phyloP scores from a whole-genome alignment of 2,113 vertebrate species.

The Sapayoa aenigma region DNA sequence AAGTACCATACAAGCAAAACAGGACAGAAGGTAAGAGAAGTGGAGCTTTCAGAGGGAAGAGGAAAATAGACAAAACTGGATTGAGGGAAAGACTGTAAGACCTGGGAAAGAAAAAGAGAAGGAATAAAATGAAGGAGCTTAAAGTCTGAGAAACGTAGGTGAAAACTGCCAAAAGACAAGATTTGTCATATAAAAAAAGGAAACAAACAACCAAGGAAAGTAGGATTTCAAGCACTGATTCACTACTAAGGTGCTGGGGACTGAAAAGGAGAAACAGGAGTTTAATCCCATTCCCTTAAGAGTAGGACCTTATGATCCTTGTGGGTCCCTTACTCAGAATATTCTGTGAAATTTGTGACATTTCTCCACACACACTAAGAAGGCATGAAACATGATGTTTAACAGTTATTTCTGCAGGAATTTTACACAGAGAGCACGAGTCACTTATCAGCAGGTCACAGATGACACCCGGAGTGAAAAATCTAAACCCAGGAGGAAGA shows the following conservation, averaged over 20 bases:
- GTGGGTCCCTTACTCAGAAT: background rate
- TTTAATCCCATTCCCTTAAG: background rate
- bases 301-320: rapidly evolving
- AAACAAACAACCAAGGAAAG: background rate
- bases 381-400: background rate
- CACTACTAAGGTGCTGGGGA: background rate
- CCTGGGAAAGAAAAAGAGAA: background rate
- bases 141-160: background rate
- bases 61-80: background rate
- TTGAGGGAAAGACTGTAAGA: background rate
- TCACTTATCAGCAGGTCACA: background rate
- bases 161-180: background rate
- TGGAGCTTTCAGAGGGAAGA: background rate
- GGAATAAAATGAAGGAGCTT: background rate
- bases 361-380: background rate
- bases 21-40: background rate
- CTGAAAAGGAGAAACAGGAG: background rate
- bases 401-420: background rate
- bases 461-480: background rate
- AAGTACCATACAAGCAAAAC: background rate
- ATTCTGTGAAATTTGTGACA: background rate
- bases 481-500: background rate
- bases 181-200: background rate
- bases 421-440: background rate
- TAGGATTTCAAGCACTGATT: background rate